These are phyloP conservation scores for Loris lydekkerianus DNA, from an alignment of 2,797 vertebrate species.

Conservation along the genomic window DNA sequence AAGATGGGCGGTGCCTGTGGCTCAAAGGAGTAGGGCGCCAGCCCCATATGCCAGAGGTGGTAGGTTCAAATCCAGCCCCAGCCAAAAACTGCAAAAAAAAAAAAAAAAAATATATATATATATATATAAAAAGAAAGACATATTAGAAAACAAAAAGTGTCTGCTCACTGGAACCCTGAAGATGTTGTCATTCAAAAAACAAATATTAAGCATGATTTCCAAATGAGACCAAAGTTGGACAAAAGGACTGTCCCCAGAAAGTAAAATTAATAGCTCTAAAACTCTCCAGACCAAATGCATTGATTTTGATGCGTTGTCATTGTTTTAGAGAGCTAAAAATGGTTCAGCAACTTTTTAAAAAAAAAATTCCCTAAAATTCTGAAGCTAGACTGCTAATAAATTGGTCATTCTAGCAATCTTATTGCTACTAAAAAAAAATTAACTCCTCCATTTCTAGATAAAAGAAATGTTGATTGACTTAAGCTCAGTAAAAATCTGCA, in stretches of 20 bases:
- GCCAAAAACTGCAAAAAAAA: too few relatives aligned
- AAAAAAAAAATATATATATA: too few relatives aligned
- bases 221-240: neutral
- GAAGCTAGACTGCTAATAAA: neutral
- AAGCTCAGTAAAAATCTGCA: neutral
- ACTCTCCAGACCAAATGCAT: neutral
- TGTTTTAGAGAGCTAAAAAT: neutral
- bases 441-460: neutral
- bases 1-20: neutral
- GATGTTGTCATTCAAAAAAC: neutral
- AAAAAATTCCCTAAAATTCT: neutral
- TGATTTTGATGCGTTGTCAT: neutral
- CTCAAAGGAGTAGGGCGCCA: too few relatives aligned
- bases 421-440: neutral
- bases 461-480: neutral
- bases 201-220: neutral
- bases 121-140: neutral
- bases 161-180: neutral
- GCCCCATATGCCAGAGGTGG: too few relatives aligned
- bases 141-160: neutral
- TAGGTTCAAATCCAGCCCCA: too few relatives aligned
- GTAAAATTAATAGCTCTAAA: constrained; percentile 23
- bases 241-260: neutral
- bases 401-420: neutral
- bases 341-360: neutral